Base-by-base conservation (phyloP, 2,888 invertebrate species). In the Keiferia lycopersicella region DNA sequence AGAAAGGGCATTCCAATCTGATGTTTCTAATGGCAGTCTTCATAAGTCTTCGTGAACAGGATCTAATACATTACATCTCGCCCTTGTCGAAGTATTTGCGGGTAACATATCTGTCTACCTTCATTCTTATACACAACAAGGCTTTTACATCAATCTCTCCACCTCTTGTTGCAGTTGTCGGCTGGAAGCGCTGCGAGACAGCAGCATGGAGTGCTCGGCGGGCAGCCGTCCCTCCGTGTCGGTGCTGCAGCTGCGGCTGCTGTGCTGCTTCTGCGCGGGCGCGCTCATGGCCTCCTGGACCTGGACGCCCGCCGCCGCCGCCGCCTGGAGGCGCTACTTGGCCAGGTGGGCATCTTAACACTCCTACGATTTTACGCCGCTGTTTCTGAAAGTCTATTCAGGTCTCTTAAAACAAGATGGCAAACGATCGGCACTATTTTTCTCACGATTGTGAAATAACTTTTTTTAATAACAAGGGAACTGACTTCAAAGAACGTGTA, bases 251-350 rank as follows among this genome's bases (percentile, higher is more conserved):
- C 82, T 98, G 68, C 96, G 98, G 75, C 87, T 98, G 73, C 86
- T 98, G 66, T 94, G 96, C 63, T 93, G 96, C 68, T 98, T 98
- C 89, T 95, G 95, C 69, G 94, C 96, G 48, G 98, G 98, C 51
- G 94, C 97, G 67, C 93, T 96, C 34, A 97, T 98, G 96, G 97
- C 98, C 3, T 96, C 97, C 0, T 98, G 98, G 98, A 96, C 97
- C 38, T 98, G 98, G 98, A 98, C 97, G 8, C 94, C 94, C 22
- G 95, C 97, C 48, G 96, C 98, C 6, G 83, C 96, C 7, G 94
- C 96, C 71, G 95, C 96, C 14, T 99, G 98, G 98, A 94, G 94
- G 67, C 93, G 97, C 64, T 97, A 96, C 83, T 89, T 97, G 65
- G 93, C 95, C 80, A 95, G 95, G 97, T 97, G 67, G 58, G 64